Conservation (phyloP, 2,888 invertebrate species). For the Cheilosia pagana region DNA sequence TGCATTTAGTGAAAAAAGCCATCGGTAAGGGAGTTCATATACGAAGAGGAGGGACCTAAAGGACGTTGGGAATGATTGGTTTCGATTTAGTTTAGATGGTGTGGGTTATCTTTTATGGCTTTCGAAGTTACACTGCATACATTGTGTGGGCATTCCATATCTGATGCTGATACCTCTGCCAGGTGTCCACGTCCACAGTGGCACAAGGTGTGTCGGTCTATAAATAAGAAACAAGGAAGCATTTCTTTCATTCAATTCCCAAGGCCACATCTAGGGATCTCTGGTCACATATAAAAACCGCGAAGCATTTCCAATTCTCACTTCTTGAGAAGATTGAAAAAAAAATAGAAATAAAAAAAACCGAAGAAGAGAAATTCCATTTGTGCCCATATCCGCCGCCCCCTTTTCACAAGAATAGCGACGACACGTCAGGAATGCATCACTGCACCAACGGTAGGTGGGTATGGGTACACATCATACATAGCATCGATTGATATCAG, state of each 20-base stretch:
- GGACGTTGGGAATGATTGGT: slow-evolving; percentile 2
- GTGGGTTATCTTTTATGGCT: neutral
- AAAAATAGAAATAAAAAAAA: neutral
- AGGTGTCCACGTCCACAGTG: slow-evolving; percentile 9
- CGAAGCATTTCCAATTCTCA: slow-evolving; percentile 49
- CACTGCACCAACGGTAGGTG: slow-evolving; percentile 1
- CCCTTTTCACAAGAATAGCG: slow-evolving; percentile 24
- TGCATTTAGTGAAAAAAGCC: neutral
- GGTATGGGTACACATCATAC: neutral
- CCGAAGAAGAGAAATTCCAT: slow-evolving; percentile 50
- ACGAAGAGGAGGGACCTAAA: no score
- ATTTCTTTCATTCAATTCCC: slow-evolving; percentile 20
- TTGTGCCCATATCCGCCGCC: slow-evolving; percentile 54
- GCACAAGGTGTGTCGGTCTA: neutral
- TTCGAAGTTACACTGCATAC: neutral
- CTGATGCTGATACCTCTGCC: neutral
- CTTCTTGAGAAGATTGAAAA: slow-evolving; percentile 17
- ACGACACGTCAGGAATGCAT: slow-evolving; percentile 38
- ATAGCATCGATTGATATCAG: slow-evolving; percentile 53
- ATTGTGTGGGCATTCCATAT: neutral
- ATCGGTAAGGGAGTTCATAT: neutral
- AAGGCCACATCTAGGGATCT: slow-evolving; percentile 46
- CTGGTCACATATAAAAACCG: slow-evolving; percentile 32
- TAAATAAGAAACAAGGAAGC: slow-evolving; percentile 18
- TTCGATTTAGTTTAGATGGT: neutral